Conservation (phyloP, 2,797 vertebrate species). For the Fistularia tabacaria region DNA sequence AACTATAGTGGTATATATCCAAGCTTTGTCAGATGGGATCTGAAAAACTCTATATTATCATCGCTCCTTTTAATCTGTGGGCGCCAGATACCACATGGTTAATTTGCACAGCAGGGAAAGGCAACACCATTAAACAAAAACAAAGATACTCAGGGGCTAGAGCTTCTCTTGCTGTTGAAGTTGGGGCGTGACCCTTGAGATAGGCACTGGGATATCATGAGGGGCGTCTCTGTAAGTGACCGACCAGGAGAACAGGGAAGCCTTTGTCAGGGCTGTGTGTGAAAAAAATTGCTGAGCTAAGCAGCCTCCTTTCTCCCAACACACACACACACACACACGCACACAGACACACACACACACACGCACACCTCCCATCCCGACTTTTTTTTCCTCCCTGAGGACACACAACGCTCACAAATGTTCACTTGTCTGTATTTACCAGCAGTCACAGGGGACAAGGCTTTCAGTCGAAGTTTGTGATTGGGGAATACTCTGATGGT, state of each 20-base stretch:
- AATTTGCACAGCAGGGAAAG: slow-evolving; percentile 13
- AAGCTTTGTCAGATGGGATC: no score
- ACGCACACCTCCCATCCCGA: not conserved
- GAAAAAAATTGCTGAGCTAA: slow-evolving; percentile 68
- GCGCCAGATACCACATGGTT: slow-evolving; percentile 38
- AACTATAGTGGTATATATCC: no score
- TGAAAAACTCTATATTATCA: no score
- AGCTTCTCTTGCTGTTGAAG: slow-evolving; percentile 41
- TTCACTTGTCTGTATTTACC: slow-evolving; percentile 59
- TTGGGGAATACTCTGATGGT: slow-evolving; percentile 24
- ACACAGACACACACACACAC: slow-evolving; percentile 8
- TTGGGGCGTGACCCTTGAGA: slow-evolving; percentile 67
- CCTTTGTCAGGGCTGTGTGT: slow-evolving; percentile 64
- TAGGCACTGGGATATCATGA: slow-evolving; percentile 66
- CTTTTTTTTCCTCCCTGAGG: slow-evolving; percentile 40
- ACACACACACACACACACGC: slow-evolving; percentile 2
- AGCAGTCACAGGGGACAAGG: slow-evolving; percentile 45
- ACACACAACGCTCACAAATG: slow-evolving; percentile 31
- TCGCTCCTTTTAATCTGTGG: no score
- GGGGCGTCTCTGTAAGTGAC: slow-evolving; percentile 63
- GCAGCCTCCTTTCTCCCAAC: slow-evolving; percentile 29
- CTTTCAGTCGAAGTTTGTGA: slow-evolving; percentile 38
- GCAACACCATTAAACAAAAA: slow-evolving; percentile 57
- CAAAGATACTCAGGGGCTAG: slow-evolving; percentile 32
- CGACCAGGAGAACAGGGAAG: slow-evolving; percentile 60